Base-by-base conservation (phyloP, 2,797 vertebrate genomes). In the Kryptopterus vitreolus region DNA sequence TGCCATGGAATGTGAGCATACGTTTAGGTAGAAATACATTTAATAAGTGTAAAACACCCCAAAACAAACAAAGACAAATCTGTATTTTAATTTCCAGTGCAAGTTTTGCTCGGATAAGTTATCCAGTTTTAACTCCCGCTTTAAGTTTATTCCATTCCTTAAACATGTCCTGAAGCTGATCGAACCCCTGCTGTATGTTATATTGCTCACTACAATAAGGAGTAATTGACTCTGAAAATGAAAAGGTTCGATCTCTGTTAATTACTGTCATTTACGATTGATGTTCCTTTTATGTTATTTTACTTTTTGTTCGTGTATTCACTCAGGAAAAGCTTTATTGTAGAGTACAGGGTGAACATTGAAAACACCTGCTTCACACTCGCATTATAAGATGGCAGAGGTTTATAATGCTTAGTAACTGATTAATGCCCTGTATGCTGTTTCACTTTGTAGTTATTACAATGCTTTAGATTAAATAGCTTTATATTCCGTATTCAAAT, bases 271-370 rank as follows among this genome's bases (percentile, higher is more conserved):
- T 48, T 66, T 75, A 4, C 15, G 35, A 35, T 33, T 26, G 11
- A 24, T 26, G 69, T 73, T 80, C 26, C 29, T 52, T 53, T 65
- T n/a, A 43, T 78, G 52, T 24, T 26, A 31, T 29, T 68, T 78
- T 57, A 24, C 71, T 13, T 16, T 26, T 68, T 18, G 48, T n/a
- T n/a, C 13, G 46, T 24, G 35, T 15, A 24, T 43, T 43, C 38
- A 43, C 22, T 68, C n/a, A 68, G 65, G 65, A 48, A 48, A 68
- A 26, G 38, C 33, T 8, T 12, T 24, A 66, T 66, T 66, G 38
- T 43, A 38, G 35, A 13, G n/a, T 46, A 66, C 20, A 46, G 63
- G n/a, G 35, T 46, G 13, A 46, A 66, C n/a, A 16, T 7, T 66
- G 35, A n/a, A 66, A 66, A 66, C 63, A 66, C 43, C 26, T 68